These are phyloP conservation scores for Edolisoma coerulescens DNA, from an alignment of 2,113 vertebrate species.

Conservation along the genomic window DNA sequence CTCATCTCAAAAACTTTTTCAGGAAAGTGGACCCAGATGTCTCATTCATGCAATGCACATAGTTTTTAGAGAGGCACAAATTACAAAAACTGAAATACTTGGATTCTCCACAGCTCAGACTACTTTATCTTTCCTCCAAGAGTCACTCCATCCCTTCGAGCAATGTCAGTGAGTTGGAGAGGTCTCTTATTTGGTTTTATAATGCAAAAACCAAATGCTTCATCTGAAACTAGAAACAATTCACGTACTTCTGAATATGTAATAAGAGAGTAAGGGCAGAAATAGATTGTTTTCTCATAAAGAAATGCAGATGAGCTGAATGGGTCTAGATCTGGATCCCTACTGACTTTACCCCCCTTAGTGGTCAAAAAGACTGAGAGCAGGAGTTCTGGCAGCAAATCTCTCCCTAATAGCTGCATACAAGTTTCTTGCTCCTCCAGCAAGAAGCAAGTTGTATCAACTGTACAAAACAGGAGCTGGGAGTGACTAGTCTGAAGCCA, in stretches of 20 bases:
- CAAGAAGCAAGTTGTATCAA: neutral
- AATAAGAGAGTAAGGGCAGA: neutral
- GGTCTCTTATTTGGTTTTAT: neutral
- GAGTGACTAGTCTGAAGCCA: neutral
- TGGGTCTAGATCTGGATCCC: neutral
- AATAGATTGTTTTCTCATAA: neutral
- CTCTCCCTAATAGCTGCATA: neutral
- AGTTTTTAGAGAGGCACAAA: neutral
- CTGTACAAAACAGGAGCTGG: neutral
- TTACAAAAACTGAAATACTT: neutral
- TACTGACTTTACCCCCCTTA: neutral
- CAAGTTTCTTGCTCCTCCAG: neutral
- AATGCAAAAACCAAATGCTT: neutral
- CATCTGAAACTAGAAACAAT: neutral
- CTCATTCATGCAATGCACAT: neutral
- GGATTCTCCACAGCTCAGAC: neutral
- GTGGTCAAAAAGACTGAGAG: neutral
- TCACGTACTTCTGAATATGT: neutral
- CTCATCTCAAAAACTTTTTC: neutral
- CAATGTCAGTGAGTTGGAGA: neutral
- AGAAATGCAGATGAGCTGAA: neutral
- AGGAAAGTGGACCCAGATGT: neutral
- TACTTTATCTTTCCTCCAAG: neutral
- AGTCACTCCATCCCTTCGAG: neutral
- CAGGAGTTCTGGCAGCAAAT: neutral